Evolutionary conservation across 2,113 vertebrate species (phyloP).

Genomic region (Rhinolophus sinicus): DNA sequence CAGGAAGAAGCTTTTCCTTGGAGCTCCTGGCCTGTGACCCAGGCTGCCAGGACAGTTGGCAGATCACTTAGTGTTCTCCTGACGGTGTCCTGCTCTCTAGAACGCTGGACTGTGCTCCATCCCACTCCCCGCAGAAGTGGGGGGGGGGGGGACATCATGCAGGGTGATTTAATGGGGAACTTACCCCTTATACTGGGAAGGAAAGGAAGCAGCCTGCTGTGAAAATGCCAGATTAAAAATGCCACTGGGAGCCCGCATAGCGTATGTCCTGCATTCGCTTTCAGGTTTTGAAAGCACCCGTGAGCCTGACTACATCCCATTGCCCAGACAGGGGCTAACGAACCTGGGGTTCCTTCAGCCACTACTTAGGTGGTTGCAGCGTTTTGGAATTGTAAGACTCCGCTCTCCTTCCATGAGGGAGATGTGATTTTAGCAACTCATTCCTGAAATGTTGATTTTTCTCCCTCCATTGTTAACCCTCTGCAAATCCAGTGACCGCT

Average conservation of each 20-base stretch:
- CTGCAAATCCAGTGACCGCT: accelerated
- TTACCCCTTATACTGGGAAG: accelerated
- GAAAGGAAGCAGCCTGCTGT: background rate
- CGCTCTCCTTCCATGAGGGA: background rate
- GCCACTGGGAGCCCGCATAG: background rate
- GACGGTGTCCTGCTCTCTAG: background rate
- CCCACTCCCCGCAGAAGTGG: accelerated
- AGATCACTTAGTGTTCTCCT: background rate
- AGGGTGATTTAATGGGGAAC: background rate
- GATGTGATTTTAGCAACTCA: background rate
- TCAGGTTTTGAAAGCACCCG: background rate
- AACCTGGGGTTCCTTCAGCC: too few relatives aligned
- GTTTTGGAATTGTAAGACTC: background rate
- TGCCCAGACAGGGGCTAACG: too few relatives aligned
- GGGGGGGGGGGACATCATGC: too few relatives aligned
- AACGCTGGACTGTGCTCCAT: too few relatives aligned
- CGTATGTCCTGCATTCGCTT: too few relatives aligned
- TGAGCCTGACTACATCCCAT: background rate
- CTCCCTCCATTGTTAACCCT: background rate
- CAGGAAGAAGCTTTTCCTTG: background rate
- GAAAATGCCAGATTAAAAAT: background rate
- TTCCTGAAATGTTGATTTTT: background rate
- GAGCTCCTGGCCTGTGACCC: background rate
- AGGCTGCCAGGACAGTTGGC: background rate
- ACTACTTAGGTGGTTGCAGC: background rate